Conservation (phyloP, 2,888 invertebrate species). For the Ochropacha duplaris region DNA sequence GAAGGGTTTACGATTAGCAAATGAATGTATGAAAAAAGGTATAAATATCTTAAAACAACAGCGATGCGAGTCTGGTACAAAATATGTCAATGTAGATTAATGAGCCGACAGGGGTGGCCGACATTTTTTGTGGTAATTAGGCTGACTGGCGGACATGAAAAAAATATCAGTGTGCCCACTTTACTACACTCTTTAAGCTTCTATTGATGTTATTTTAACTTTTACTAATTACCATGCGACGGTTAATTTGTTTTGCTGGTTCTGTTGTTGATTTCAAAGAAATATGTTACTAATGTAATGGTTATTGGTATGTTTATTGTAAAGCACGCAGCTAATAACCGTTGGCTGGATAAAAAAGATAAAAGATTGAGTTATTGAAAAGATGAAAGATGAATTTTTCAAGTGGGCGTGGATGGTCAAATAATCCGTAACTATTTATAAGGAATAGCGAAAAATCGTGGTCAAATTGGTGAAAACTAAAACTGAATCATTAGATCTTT, state of each 20-base stretch:
- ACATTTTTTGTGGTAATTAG: constrained; percentile 75
- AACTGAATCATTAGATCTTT: too few species aligned
- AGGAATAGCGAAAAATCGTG: too few species aligned
- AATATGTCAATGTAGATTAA: constrained; percentile 73
- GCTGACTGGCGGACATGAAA: constrained; percentile 32
- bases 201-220: constrained; percentile 30
- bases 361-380: too few species aligned
- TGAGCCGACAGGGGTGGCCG: constrained; percentile 66
- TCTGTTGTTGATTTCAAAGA: neutral
- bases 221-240: constrained; percentile 27
- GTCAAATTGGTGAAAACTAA: too few species aligned
- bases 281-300: neutral
- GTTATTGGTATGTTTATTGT: neutral
- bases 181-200: constrained; percentile 22
- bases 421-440: too few species aligned
- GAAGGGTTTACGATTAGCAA: neutral
- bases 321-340: too few species aligned
- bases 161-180: constrained; percentile 23
- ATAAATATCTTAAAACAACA: constrained; percentile 30
- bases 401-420: too few species aligned
- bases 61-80: constrained; percentile 30
- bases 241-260: constrained; percentile 4
- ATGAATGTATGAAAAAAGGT: constrained; percentile 9
- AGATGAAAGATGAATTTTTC: too few species aligned
- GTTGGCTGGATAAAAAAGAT: too few species aligned